Percentiles rank a stretch among this genome's conserved stretches.
Conservation (phyloP, 2,888 invertebrate species). For the Acanthosoma haemorrhoidale region DNA sequence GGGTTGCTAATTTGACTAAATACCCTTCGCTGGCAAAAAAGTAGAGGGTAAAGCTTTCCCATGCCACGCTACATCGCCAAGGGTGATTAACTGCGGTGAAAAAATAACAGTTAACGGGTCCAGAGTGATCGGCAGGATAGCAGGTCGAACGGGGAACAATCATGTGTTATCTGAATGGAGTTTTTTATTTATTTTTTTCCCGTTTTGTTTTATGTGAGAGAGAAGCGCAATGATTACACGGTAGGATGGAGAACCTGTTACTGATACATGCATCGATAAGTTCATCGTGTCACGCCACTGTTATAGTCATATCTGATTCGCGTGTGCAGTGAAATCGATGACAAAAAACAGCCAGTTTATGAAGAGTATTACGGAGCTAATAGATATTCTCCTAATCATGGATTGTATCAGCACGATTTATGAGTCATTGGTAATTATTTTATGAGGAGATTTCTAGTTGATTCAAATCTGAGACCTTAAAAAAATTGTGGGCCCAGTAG, state of each 20-base stretch:
- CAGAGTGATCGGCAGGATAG: too few relatives aligned
- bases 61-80: not conserved
- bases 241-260: not conserved
- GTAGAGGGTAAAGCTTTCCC: not conserved
- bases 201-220: too few relatives aligned
- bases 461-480: too few relatives aligned
- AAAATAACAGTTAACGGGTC: not conserved
- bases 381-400: too few relatives aligned
- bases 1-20: not conserved
- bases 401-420: too few relatives aligned
- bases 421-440: too few relatives aligned
- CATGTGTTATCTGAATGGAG: not conserved
- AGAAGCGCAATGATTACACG: not conserved
- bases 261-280: not conserved
- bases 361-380: too few relatives aligned
- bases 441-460: too few relatives aligned
- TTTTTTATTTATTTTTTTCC: too few relatives aligned
- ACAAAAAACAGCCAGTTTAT: too few relatives aligned
- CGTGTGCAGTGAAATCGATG: not conserved
- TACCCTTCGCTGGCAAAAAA: not conserved
- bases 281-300: not conserved
- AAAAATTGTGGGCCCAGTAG: too few relatives aligned
- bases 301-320: not conserved
- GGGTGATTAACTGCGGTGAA: slow-evolving; percentile 6
- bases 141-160: not conserved